phyloP scores from a whole-genome alignment of 2,113 vertebrate genomes.

The Pluvianellus socialis region DNA sequence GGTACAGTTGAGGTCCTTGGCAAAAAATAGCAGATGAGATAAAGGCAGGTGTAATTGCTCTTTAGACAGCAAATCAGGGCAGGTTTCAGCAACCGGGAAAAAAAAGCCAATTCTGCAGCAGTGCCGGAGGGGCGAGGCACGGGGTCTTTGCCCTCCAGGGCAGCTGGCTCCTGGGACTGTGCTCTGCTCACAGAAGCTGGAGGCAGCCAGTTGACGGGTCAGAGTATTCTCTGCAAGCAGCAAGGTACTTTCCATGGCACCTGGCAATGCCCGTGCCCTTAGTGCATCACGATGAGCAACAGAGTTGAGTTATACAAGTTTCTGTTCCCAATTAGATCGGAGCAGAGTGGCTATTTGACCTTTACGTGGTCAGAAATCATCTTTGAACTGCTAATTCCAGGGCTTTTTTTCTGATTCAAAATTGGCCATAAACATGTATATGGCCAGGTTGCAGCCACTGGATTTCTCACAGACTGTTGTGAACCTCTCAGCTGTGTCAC shows the following conservation, averaged over 20 bases:
- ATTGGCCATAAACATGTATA: background rate
- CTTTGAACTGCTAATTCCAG: background rate
- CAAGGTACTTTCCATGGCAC: background rate
- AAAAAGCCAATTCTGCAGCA: background rate
- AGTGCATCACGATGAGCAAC: background rate
- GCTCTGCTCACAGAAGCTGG: background rate
- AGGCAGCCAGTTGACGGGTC: background rate
- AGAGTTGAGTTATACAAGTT: rapidly evolving
- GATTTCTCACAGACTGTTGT: background rate
- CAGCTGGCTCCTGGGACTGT: background rate
- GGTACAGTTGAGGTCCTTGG: background rate
- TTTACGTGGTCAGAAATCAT: background rate
- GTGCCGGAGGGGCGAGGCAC: rapidly evolving
- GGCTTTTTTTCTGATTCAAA: background rate
- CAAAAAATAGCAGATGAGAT: background rate
- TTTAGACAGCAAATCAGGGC: background rate
- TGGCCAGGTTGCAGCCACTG: background rate
- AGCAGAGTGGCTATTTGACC: background rate
- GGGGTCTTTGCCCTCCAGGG: background rate
- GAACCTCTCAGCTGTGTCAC: background rate
- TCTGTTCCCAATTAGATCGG: background rate
- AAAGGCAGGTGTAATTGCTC: background rate
- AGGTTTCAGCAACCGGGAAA: background rate
- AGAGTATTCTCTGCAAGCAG: background rate
- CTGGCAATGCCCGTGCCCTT: background rate